These are phyloP conservation scores for Mus caroli DNA, from an alignment of 2,797 vertebrate genomes.

Conservation along the genomic window DNA sequence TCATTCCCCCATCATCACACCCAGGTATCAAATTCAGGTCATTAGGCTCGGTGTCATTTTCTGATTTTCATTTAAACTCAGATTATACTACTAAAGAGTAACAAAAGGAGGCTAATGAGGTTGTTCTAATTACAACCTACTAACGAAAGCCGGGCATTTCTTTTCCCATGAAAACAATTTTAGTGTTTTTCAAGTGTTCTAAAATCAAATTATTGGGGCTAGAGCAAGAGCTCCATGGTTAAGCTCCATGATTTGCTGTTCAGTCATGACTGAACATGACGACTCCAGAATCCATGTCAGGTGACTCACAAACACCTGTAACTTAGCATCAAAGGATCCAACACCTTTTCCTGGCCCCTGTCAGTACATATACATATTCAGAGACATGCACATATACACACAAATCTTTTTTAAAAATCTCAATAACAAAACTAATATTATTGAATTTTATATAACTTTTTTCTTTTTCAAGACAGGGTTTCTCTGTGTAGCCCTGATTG, in stretches of 20 bases:
- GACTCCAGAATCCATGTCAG: background rate
- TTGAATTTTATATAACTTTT: background rate
- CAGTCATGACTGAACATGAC: background rate
- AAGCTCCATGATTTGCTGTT: background rate
- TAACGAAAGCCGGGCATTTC: conserved; percentile 21
- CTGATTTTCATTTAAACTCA: conserved; percentile 44
- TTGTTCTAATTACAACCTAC: background rate
- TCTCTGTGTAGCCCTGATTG: background rate
- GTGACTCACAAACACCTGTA: background rate
- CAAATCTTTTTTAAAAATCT: background rate
- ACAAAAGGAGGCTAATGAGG: background rate
- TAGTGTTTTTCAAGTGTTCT: conserved; percentile 42
- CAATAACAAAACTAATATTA: background rate
- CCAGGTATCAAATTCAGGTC: background rate
- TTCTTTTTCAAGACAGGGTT: background rate
- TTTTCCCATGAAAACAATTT: background rate
- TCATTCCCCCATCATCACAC: background rate
- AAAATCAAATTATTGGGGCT: background rate
- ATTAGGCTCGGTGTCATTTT: background rate
- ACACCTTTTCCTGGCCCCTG: background rate
- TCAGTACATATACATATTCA: background rate
- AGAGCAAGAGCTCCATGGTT: background rate
- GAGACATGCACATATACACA: background rate
- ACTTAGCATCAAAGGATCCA: background rate
- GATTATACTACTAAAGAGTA: background rate